Percentiles rank a stretch among this genome's conserved stretches.
Conservation (phyloP, 2,797 vertebrate genomes). For the Semotilus atromaculatus region DNA sequence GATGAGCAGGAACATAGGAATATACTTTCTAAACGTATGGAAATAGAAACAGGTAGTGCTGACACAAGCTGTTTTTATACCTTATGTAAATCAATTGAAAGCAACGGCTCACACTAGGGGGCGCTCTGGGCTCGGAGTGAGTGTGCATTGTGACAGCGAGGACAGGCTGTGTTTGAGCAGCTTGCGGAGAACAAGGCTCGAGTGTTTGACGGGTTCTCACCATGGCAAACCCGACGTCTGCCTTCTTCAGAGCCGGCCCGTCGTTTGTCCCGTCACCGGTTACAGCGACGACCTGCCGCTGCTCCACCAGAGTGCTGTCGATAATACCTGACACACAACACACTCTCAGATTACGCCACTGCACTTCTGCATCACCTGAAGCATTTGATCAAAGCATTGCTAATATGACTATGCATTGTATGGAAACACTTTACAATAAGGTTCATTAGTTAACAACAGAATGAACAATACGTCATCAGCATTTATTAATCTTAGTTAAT, state of each 20-base stretch:
- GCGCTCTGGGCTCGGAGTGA: constrained; percentile 23
- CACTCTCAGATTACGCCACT: background rate
- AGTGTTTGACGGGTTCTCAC: constrained; percentile 71
- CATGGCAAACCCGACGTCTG: constrained; percentile 98
- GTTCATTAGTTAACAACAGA: too few species aligned
- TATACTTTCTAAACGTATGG: background rate
- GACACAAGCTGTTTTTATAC: constrained; percentile 2
- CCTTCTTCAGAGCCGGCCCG: constrained; percentile 97
- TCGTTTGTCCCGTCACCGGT: constrained; percentile 98
- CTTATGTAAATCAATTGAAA: background rate
- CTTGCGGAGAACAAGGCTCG: background rate
- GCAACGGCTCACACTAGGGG: constrained; percentile 38
- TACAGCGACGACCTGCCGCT: constrained; percentile 98
- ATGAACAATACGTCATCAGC: too few species aligned
- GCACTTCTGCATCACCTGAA: background rate
- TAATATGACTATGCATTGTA: background rate
- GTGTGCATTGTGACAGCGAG: constrained; percentile 48
- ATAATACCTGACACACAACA: constrained; percentile 86
- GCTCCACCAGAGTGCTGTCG: constrained; percentile 91
- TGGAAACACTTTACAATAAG: too few species aligned
- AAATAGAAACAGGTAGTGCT: constrained; percentile 15
- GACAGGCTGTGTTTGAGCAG: constrained; percentile 43
- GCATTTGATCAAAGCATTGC: background rate
- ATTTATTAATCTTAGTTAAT: too few species aligned
- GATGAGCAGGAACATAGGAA: constrained; percentile 19